A percentile compares a stretch with the other conserved stretches of the same genome.
phyloP scores from a whole-genome alignment of 2,888 invertebrate species.

The Meghimatium bilineatum region DNA sequence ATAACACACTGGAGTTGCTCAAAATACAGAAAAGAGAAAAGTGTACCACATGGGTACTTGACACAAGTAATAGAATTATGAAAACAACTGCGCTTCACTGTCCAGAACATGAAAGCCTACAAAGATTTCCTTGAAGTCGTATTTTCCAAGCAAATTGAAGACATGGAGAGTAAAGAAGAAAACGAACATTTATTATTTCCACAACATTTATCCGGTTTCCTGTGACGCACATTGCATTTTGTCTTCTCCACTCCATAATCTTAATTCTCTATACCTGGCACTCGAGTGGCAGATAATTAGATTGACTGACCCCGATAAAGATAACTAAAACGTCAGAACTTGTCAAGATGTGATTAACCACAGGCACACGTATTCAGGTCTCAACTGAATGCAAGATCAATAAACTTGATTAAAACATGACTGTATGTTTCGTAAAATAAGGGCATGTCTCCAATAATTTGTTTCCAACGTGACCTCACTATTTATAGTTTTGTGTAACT shows the following conservation, averaged over 20 bases:
- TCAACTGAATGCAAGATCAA: not conserved
- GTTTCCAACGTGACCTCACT: not conserved
- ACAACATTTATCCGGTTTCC: not conserved
- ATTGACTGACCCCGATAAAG: not conserved
- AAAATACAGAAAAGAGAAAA: too few species aligned
- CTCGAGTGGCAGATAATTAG: not conserved
- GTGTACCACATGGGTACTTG: too few species aligned
- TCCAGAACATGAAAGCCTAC: not conserved
- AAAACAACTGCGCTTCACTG: not conserved
- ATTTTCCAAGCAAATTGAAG: not conserved
- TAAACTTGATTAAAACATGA: not conserved
- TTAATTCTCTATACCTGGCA: not conserved
- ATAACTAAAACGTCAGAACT: slow-evolving; percentile 6
- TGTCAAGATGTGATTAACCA: not conserved
- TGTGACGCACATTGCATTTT: slow-evolving; percentile 1
- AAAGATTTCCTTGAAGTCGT: not conserved
- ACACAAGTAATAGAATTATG: not conserved
- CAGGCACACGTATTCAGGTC: not conserved
- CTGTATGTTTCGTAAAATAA: not conserved
- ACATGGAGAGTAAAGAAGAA: not conserved
- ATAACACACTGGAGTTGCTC: too few species aligned
- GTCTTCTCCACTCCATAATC: not conserved
- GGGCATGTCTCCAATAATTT: not conserved
- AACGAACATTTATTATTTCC: not conserved
- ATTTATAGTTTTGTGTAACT: not conserved